Conservation (phyloP, 2,888 invertebrate genomes). For the Thymelicus acteon region DNA sequence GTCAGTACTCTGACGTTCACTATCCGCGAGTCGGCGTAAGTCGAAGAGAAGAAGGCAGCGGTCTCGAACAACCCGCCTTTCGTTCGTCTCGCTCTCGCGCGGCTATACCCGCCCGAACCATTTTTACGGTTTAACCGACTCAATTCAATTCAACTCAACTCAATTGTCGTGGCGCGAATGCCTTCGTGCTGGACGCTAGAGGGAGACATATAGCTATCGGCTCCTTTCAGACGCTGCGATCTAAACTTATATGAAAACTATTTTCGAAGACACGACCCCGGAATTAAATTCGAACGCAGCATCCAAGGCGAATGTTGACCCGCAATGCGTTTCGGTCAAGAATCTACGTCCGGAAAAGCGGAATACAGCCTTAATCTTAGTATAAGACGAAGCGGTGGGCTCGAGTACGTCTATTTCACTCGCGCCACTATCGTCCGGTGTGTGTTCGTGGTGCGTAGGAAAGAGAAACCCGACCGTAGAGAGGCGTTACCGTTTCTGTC, state of each 20-base stretch:
- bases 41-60: conserved; percentile 84
- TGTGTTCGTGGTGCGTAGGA: conserved; percentile 56
- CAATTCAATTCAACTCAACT: conserved; percentile 85
- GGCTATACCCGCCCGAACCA: conserved; percentile 78
- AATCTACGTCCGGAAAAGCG: conserved; percentile 71
- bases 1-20: conserved; percentile 82
- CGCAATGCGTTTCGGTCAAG: conserved; percentile 66
- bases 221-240: conserved; percentile 58
- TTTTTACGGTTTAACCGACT: conserved; percentile 84
- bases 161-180: conserved; percentile 83
- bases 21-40: conserved; percentile 81
- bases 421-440: conserved; percentile 80
- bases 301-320: conserved; percentile 51
- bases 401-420: conserved; percentile 70
- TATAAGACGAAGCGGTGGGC: conserved; percentile 75
- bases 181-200: conserved; percentile 82
- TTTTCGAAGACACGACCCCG: conserved; percentile 17
- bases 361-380: conserved; percentile 81
- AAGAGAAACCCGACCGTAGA: conserved; percentile 70
- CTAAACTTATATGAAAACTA: conserved; percentile 30
- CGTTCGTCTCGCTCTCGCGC: conserved; percentile 81
- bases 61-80: conserved; percentile 83
- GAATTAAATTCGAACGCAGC: conserved; percentile 28
- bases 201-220: conserved; percentile 75
- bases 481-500: conserved; percentile 77